Conservation (phyloP, 2,113 vertebrate species). For the Phainopepla nitens region DNA sequence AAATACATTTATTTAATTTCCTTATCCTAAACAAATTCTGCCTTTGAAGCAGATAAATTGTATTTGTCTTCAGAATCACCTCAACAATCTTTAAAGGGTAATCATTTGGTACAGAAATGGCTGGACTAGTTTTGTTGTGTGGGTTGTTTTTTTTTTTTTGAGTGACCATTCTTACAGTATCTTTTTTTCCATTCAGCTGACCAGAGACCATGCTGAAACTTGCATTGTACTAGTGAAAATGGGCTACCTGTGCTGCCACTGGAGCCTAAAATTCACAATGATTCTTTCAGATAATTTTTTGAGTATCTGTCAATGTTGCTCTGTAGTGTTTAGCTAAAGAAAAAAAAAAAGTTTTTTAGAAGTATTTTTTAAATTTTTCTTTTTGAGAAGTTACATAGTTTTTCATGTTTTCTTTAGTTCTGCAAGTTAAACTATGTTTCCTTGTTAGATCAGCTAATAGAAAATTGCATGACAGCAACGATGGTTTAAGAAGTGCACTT, state of each 20-base stretch:
- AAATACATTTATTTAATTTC: neutral
- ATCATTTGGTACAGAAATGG: neutral
- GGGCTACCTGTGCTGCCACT: neutral
- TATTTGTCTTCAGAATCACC: neutral
- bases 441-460: conserved; percentile 80
- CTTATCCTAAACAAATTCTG: neutral
- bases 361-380: neutral
- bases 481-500: conserved; percentile 78
- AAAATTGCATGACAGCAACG: conserved; percentile 87
- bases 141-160: neutral
- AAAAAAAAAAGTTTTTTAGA: accelerated
- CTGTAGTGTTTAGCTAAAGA: neutral
- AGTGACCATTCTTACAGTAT: neutral
- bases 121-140: neutral
- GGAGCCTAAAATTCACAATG: neutral
- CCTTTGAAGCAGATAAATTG: neutral
- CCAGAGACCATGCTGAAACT: neutral
- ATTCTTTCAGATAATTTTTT: neutral
- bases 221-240: neutral
- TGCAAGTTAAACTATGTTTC: neutral
- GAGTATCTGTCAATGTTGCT: neutral
- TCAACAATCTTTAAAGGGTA: neutral
- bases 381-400: neutral
- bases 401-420: neutral
- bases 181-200: neutral